Base-by-base conservation (phyloP, 2,888 invertebrate genomes). In the Labia minor region DNA sequence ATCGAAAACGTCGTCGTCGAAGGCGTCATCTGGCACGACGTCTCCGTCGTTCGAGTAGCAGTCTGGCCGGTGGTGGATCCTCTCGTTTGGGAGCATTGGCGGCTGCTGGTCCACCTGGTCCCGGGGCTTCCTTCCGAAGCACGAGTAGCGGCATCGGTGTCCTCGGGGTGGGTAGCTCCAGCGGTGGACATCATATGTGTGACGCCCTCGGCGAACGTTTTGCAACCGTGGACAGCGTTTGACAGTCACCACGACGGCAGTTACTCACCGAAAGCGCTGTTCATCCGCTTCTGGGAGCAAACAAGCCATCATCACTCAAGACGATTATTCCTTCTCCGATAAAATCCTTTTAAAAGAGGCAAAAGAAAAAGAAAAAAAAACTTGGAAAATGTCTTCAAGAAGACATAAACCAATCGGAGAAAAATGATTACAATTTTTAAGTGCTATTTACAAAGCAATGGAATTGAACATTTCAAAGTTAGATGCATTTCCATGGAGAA, bases 221-320 rank as follows among this genome's bases (percentile, higher is more conserved):
- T 74, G 81, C 81, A 70, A 80, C 80, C 74, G 81, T 81, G 71
- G 81, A 82, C 76, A 81, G 81, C 76, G 82, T 82, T 75, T 82
- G 81, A 81, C 79, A 66, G 61, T 62, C 18, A 65, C 26, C 65
- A 19, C 33, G 61, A 19, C 37, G 49, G n/a, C 65, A 21, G 65
- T 33, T 19, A n/a, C 26, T 19, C 21, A 33, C 33, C 21, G 64
- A 64, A 19, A 61, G 26, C 26, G 26, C 26, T 26, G 26, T 26
- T 26, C 26, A 26, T 26, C 8, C 26, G 8, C 26, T 26, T 8
- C 26, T 26, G 26, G 26, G 26, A 26, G 26, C 4, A 26, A 8
- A 26, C 26, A 26, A 26, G 26, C n/a, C n/a, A n/a, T 6, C 26
- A 26, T 26, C 26, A 26, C 26, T 26, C 26, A 26, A 26, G 26